These are phyloP conservation scores for Diorhabda elongata DNA, from an alignment of 1,140 invertebrate species.

Conservation along the genomic window DNA sequence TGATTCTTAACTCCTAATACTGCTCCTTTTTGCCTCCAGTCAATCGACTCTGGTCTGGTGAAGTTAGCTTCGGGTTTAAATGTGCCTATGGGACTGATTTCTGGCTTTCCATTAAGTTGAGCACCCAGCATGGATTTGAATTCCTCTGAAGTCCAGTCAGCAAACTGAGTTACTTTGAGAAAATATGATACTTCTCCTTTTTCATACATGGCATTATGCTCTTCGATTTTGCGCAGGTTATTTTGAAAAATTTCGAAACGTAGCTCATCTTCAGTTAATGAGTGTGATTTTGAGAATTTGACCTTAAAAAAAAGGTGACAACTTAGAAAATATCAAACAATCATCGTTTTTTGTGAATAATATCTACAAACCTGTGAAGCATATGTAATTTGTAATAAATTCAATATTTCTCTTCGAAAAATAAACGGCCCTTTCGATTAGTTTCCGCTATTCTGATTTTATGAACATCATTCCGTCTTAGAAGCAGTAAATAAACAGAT, in stretches of 20 bases:
- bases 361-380: too few relatives aligned
- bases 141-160: slow-evolving; percentile 29
- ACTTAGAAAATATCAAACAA: too few relatives aligned
- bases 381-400: too few relatives aligned
- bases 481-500: too few relatives aligned
- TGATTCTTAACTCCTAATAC: background rate
- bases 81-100: too few relatives aligned
- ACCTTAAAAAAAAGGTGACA: slow-evolving; percentile 12
- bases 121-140: slow-evolving; percentile 38
- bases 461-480: too few relatives aligned
- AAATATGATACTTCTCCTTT: slow-evolving; percentile 24
- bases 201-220: slow-evolving; percentile 26
- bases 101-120: too few relatives aligned
- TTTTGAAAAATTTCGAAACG: slow-evolving; percentile 26
- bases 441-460: too few relatives aligned
- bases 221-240: slow-evolving; percentile 20
- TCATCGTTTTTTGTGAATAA: too few relatives aligned
- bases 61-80: background rate
- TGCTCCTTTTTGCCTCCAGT: background rate
- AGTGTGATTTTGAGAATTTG: slow-evolving; percentile 17
- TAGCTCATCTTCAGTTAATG: slow-evolving; percentile 22
- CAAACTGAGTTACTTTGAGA: slow-evolving; percentile 30
- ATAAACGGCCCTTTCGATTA: too few relatives aligned
- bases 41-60: background rate
- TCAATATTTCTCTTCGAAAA: too few relatives aligned